Evolutionary conservation across 1,140 invertebrate genomes (phyloP).

Genomic region (Cyclargus thomasi): DNA sequence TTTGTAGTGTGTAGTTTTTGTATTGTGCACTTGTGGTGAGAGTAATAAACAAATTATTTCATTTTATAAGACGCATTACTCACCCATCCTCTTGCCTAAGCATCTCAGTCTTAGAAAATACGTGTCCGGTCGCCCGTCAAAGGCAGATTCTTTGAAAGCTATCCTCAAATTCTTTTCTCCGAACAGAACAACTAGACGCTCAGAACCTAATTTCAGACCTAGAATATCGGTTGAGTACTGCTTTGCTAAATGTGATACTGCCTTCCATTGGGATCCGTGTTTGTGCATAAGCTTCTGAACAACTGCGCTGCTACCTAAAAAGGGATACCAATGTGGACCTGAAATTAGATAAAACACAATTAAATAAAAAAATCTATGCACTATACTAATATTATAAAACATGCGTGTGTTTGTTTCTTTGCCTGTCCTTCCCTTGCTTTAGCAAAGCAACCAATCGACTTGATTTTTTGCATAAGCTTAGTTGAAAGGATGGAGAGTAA

Average conservation of each 20-base stretch:
- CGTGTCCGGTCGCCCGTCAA: conserved; percentile 82
- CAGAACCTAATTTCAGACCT: conserved; percentile 80
- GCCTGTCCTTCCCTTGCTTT: too few species aligned
- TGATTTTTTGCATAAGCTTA: too few species aligned
- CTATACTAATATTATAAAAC: too few species aligned
- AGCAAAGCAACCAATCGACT: too few species aligned
- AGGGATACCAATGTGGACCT: conserved; percentile 83
- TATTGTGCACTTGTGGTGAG: too few species aligned
- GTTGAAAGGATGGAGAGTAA: too few species aligned
- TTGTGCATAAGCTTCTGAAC: conserved; percentile 74
- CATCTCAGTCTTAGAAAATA: conserved; percentile 83
- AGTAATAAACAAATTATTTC: too few species aligned
- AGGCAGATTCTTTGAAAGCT: conserved; percentile 79
- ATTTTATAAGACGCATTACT: too few species aligned
- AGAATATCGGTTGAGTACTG: conserved; percentile 79
- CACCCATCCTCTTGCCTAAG: conserved; percentile 79
- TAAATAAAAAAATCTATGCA: too few species aligned
- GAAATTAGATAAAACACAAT: conserved; percentile 29
- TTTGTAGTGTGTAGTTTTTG: too few species aligned
- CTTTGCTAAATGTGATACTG: conserved; percentile 76
- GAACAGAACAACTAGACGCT: conserved; percentile 78
- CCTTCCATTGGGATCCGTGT: conserved; percentile 79
- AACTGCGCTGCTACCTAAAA: conserved; percentile 79
- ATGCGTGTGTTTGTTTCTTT: too few species aligned
- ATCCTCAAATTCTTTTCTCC: conserved; percentile 76